phyloP scores from a whole-genome alignment of 2,888 invertebrate genomes.

The Yponomeuta malinellus region DNA sequence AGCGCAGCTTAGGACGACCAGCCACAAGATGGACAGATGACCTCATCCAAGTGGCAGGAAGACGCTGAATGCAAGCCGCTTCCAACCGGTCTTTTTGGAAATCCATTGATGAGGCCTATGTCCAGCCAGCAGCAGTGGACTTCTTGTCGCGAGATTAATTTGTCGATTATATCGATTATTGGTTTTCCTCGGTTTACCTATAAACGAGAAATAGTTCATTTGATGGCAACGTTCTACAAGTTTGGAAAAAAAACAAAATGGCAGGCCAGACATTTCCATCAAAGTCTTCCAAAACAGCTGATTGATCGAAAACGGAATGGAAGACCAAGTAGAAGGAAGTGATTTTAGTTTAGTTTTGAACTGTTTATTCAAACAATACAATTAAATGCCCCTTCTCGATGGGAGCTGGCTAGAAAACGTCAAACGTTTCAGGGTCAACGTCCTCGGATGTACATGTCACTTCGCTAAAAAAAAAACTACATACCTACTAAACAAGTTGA shows the following conservation, averaged over 20 bases:
- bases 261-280: slow-evolving; percentile 1
- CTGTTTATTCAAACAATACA: not conserved
- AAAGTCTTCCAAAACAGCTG: slow-evolving; percentile 11
- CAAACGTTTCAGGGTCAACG: slow-evolving; percentile 1
- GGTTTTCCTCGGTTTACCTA: not conserved
- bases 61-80: no score
- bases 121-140: no score
- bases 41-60: no score
- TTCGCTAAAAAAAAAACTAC: not conserved
- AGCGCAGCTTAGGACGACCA: no score
- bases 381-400: not conserved
- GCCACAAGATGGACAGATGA: no score
- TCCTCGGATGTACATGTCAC: not conserved
- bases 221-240: not conserved
- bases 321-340: not conserved
- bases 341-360: not conserved
- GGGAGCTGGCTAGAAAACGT: not conserved
- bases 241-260: slow-evolving; percentile 10
- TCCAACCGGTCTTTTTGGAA: no score
- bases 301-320: not conserved
- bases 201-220: not conserved
- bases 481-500: not conserved
- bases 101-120: no score
- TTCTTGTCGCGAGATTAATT: no score
- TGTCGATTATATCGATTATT: no score